phyloP scores from a whole-genome alignment of 2,797 vertebrate genomes.

The Protosalanx chinensis region DNA sequence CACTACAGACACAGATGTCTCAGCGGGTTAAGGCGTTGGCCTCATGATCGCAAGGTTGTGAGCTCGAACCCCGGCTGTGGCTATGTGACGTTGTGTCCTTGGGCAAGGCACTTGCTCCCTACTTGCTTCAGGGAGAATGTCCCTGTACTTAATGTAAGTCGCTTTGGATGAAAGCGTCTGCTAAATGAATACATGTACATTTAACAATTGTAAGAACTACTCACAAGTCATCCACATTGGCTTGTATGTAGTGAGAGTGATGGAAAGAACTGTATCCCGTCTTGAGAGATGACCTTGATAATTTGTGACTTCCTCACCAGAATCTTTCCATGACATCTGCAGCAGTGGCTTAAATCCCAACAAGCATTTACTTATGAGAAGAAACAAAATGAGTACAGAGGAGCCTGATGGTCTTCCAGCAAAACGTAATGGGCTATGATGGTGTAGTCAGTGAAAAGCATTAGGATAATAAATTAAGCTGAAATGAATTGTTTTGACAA shows the following conservation, averaged over 20 bases:
- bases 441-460: background rate
- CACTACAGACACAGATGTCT: background rate
- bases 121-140: too few species aligned
- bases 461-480: too few species aligned
- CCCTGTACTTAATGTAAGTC: too few species aligned
- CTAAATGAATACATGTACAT: background rate
- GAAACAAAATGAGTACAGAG: too few species aligned
- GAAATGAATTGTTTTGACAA: background rate
- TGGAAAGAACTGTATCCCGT: background rate
- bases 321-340: slow-evolving; percentile 10
- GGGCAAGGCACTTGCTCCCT: too few species aligned
- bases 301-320: background rate
- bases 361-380: background rate
- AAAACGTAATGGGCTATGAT: background rate
- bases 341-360: background rate
- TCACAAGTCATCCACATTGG: background rate
- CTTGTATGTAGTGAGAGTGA: background rate
- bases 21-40: too few species aligned
- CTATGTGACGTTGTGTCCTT: too few species aligned
- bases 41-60: too few species aligned
- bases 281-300: background rate
- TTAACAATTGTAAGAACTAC: background rate
- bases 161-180: too few species aligned
- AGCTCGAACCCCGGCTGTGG: too few species aligned
- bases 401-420: background rate